Conservation (phyloP, 2,888 invertebrate species). For the Alviniconcha strummeri region DNA sequence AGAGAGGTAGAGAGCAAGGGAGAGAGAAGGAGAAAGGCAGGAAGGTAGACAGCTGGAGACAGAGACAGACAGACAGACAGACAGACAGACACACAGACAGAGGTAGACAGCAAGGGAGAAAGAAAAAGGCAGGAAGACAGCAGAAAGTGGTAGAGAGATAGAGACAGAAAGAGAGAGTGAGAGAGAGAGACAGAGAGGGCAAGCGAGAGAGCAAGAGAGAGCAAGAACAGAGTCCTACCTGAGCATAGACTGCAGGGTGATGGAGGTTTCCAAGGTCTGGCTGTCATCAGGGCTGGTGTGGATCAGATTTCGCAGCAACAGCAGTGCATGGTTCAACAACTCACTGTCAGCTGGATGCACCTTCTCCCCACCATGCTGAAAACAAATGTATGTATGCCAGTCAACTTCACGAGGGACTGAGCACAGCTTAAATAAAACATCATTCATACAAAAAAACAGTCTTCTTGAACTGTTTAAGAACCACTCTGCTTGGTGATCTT, state of each 20-base stretch:
- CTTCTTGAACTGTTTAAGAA: too few species aligned
- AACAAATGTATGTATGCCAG: not conserved
- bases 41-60: not conserved
- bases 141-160: not conserved
- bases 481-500: too few species aligned
- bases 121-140: not conserved
- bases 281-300: conserved; percentile 44
- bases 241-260: conserved; percentile 46
- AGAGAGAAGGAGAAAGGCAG: not conserved
- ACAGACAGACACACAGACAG: not conserved
- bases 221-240: conserved; percentile 28
- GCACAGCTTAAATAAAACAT: too few species aligned
- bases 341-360: conserved; percentile 45
- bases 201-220: not conserved
- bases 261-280: conserved; percentile 38
- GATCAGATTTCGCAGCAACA: conserved; percentile 56
- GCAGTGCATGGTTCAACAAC: conserved; percentile 52
- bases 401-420: too few species aligned
- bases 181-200: too few species aligned
- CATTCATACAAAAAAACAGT: too few species aligned
- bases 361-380: not conserved
- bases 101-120: not conserved
- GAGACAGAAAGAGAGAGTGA: too few species aligned
- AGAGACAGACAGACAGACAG: not conserved
- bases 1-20: not conserved